A percentile compares a stretch with the other conserved stretches of the same genome.
Evolutionary conservation across 2,888 invertebrate genomes (phyloP).

Genomic region (Epistrophe eligans): DNA sequence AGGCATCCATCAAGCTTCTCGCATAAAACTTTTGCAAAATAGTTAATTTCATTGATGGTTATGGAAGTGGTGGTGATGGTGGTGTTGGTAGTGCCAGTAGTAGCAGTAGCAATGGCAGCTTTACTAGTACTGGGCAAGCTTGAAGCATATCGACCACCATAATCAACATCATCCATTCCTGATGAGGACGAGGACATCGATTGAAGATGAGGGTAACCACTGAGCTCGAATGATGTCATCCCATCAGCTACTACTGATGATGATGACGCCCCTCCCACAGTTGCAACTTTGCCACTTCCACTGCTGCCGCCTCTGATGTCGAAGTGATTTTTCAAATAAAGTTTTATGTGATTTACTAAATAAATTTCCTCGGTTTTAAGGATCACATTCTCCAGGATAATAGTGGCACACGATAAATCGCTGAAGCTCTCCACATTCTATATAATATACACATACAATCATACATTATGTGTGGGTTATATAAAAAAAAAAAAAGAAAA

Average conservation of each 20-base stretch:
- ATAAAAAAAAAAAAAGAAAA: slow-evolving; percentile 50
- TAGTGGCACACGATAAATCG: slow-evolving; percentile 83
- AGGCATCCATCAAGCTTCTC: slow-evolving; percentile 82
- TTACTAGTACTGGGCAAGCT: slow-evolving; percentile 66
- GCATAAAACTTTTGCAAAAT: slow-evolving; percentile 83
- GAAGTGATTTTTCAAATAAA: slow-evolving; percentile 82
- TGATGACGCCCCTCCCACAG: slow-evolving; percentile 15
- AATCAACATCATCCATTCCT: slow-evolving; percentile 66
- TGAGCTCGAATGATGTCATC: slow-evolving; percentile 58
- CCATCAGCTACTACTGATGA: slow-evolving; percentile 49
- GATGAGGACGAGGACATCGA: slow-evolving; percentile 80
- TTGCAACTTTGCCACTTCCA: slow-evolving; percentile 61
- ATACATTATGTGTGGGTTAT: neutral
- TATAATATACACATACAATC: neutral
- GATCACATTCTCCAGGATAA: slow-evolving; percentile 83
- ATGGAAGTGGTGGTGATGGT: slow-evolving; percentile 61
- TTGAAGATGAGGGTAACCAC: slow-evolving; percentile 77
- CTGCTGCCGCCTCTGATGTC: slow-evolving; percentile 69
- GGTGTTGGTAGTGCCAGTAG: slow-evolving; percentile 59
- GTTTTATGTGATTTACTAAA: slow-evolving; percentile 84
- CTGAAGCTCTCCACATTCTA: slow-evolving; percentile 82
- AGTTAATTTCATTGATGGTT: slow-evolving; percentile 81
- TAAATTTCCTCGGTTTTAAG: slow-evolving; percentile 84
- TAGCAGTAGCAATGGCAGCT: slow-evolving; percentile 40
- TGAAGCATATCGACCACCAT: slow-evolving; percentile 65